Conservation (phyloP, 2,888 invertebrate genomes). For the Conchocele bisecta region DNA sequence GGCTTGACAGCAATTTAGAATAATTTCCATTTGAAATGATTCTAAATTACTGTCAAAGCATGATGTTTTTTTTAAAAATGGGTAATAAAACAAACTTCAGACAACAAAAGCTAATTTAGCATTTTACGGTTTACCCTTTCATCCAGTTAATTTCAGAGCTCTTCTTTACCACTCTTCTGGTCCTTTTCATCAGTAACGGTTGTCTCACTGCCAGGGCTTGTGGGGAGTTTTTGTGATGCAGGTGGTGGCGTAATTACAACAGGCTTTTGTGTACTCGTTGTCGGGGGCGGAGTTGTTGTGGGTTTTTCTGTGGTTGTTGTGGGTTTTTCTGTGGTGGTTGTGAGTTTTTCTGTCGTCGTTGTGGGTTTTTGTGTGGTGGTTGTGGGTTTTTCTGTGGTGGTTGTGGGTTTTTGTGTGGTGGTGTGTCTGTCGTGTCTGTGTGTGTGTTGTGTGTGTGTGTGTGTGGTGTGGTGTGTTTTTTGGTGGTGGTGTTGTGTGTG, state of each 20-base stretch:
- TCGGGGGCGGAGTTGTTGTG: conserved; percentile 13
- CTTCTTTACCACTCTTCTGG: too few species aligned
- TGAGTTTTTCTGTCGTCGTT: conserved; percentile 7
- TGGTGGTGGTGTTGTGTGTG: conserved; percentile 1
- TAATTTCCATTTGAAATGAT: too few species aligned
- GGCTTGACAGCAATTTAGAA: too few species aligned
- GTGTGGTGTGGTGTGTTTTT: background rate
- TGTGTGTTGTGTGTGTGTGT: conserved; percentile 30
- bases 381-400: conserved; percentile 14
- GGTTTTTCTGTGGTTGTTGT: conserved; percentile 14
- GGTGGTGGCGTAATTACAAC: conserved; percentile 8
- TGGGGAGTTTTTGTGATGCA: conserved; percentile 14
- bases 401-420: conserved; percentile 12
- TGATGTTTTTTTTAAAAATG: too few species aligned
- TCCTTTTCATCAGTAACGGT: too few species aligned
- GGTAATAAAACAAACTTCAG: too few species aligned
- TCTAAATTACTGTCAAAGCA: too few species aligned
- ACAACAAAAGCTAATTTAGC: too few species aligned
- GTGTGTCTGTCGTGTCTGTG: conserved; percentile 26
- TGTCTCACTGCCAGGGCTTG: too few species aligned
- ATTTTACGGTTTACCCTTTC: too few species aligned
- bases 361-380: conserved; percentile 9
- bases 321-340: conserved; percentile 28
- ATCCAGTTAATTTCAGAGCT: too few species aligned
- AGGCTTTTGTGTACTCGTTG: conserved; percentile 24